Evolutionary conservation across 2,113 vertebrate species (phyloP).

Genomic region (Galemys pyrenaicus): DNA sequence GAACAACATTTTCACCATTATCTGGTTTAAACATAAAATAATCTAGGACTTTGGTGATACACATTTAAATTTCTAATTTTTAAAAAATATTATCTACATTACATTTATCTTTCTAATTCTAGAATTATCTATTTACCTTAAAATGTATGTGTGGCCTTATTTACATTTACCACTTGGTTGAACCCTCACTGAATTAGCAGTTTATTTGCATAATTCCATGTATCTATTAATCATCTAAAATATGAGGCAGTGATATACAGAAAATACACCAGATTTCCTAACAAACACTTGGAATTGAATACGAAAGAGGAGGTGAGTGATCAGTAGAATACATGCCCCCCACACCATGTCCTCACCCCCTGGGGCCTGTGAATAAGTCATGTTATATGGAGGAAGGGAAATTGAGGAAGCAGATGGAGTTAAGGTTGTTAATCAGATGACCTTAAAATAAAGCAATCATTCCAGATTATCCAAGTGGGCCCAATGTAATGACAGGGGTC

Average conservation of each 20-base stretch:
- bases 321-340: background rate
- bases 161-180: background rate
- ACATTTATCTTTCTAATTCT: background rate
- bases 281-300: conserved; percentile 1
- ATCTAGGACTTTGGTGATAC: background rate
- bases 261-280: background rate
- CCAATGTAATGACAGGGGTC: background rate
- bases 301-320: background rate
- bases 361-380: background rate
- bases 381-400: background rate
- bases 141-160: background rate
- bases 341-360: background rate
- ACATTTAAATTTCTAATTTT: background rate
- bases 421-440: background rate
- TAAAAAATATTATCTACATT: background rate
- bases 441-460: background rate
- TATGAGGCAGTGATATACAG: background rate
- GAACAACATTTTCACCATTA: background rate
- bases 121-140: background rate
- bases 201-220: background rate
- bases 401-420: background rate
- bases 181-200: background rate
- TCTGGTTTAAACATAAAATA: background rate
- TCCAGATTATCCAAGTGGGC: background rate
- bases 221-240: conserved; percentile 6